These are phyloP conservation scores for Bungarus multicinctus DNA, from an alignment of 2,113 vertebrate genomes.

Conservation along the genomic window DNA sequence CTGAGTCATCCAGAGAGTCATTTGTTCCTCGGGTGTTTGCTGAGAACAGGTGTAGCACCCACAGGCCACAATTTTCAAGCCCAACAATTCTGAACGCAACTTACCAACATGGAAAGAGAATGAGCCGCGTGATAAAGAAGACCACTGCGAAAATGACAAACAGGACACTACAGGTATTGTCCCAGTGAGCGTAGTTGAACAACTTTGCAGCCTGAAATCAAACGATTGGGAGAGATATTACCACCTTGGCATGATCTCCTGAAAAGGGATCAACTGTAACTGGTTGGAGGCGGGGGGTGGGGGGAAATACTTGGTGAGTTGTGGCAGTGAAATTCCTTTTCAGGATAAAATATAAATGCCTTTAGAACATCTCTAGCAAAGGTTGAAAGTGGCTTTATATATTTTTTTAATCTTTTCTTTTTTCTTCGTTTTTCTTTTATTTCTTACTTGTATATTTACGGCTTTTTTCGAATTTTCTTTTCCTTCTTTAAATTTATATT, in stretches of 20 bases:
- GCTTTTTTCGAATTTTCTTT: not conserved
- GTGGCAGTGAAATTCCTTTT: not conserved
- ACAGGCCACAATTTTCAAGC: not conserved
- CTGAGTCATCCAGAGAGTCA: not conserved
- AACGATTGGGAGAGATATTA: not conserved
- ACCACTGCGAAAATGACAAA: constrained; percentile 80
- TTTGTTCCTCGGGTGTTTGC: not conserved
- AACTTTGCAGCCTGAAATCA: constrained; percentile 86
- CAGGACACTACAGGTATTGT: constrained; percentile 78
- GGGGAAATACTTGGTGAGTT: not conserved
- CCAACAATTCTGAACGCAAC: constrained; percentile 29
- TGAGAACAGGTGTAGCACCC: not conserved
- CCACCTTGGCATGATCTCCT: not conserved
- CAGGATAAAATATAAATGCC: not conserved
- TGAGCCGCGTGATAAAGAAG: constrained; percentile 84
- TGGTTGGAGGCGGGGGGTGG: too few species aligned
- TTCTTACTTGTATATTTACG: not conserved
- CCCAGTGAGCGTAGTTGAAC: constrained; percentile 89
- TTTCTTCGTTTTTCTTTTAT: not conserved
- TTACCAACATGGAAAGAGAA: constrained; percentile 93
- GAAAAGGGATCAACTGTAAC: not conserved
- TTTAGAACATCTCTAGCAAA: not conserved
- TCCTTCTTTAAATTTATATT: not conserved
- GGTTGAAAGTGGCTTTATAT: not conserved
- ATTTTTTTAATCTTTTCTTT: not conserved